Conservation (phyloP, 2,113 vertebrate genomes). For the Xyrauchen texanus region DNA sequence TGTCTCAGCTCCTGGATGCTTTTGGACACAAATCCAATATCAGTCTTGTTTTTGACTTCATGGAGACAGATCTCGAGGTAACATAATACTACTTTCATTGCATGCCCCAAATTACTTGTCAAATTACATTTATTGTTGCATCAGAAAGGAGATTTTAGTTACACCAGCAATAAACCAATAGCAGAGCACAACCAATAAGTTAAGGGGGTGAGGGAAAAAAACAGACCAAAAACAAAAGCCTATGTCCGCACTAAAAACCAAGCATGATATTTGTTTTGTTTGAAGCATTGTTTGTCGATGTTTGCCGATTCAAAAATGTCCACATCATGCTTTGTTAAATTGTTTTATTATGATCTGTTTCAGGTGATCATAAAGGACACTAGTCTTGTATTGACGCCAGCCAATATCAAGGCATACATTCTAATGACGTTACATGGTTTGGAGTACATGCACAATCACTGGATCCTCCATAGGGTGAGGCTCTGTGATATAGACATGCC, state of each 20-base stretch:
- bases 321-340: not conserved
- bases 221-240: too few species aligned
- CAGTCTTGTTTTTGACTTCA: constrained; percentile 98
- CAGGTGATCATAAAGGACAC: constrained; percentile 98
- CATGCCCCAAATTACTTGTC: not conserved
- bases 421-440: constrained; percentile 97
- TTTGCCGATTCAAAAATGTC: too few species aligned
- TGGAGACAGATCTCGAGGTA: constrained; percentile 97
- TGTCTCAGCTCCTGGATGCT: constrained; percentile 87
- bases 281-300: too few species aligned
- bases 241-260: too few species aligned
- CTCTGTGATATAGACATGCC: not conserved
- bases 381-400: constrained; percentile 91
- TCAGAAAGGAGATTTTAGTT: too few species aligned
- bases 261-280: too few species aligned
- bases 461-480: constrained; percentile 95
- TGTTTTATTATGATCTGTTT: not conserved
- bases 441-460: constrained; percentile 94
- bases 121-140: not conserved
- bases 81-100: not conserved
- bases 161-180: not conserved
- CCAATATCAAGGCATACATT: constrained; percentile 97
- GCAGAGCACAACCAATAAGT: too few species aligned
- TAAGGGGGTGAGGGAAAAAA: too few species aligned
- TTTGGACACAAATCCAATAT: constrained; percentile 99